A percentile compares a stretch with the other conserved stretches of the same genome.
phyloP scores from a whole-genome alignment of 1,140 invertebrate genomes.

The Lepidotrigona ventralis region DNA sequence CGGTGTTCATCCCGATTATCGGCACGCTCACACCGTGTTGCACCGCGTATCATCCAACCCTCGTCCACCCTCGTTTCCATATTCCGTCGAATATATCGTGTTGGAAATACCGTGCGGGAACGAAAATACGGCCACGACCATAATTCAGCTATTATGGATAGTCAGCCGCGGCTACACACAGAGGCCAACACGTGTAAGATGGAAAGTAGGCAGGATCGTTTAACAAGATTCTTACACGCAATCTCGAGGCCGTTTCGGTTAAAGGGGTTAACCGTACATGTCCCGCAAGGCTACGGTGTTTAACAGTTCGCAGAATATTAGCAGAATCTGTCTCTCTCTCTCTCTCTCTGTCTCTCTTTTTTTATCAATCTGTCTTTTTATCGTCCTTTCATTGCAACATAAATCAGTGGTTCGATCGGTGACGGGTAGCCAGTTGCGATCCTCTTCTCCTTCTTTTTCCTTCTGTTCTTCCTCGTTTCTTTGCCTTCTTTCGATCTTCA shows the following conservation, averaged over 20 bases:
- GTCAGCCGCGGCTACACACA: slow-evolving; percentile 3
- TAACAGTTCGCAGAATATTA: slow-evolving; percentile 26
- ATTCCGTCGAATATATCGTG: background rate
- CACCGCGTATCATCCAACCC: background rate
- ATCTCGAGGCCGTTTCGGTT: slow-evolving; percentile 39
- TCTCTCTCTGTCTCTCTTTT: background rate
- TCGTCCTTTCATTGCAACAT: slow-evolving; percentile 56
- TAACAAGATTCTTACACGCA: slow-evolving; percentile 42
- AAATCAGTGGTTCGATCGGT: slow-evolving; percentile 65
- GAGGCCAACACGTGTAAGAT: slow-evolving; percentile 38
- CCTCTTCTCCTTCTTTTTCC: background rate
- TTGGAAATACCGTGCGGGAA: background rate
- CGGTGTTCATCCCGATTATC: background rate
- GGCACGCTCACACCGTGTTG: slow-evolving; percentile 15
- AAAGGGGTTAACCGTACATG: slow-evolving; percentile 21
- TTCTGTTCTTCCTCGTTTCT: background rate
- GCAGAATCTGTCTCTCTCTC: background rate
- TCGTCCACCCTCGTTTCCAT: background rate
- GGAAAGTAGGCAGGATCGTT: slow-evolving; percentile 37
- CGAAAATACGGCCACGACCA: slow-evolving; percentile 6
- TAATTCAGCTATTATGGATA: slow-evolving; percentile 44
- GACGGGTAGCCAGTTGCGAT: slow-evolving; percentile 28
- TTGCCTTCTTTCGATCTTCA: background rate
- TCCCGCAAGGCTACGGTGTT: slow-evolving; percentile 33
- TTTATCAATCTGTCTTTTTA: background rate